These are phyloP conservation scores for Odontomachus brunneus DNA, from an alignment of 1,140 invertebrate genomes.

Conservation along the genomic window DNA sequence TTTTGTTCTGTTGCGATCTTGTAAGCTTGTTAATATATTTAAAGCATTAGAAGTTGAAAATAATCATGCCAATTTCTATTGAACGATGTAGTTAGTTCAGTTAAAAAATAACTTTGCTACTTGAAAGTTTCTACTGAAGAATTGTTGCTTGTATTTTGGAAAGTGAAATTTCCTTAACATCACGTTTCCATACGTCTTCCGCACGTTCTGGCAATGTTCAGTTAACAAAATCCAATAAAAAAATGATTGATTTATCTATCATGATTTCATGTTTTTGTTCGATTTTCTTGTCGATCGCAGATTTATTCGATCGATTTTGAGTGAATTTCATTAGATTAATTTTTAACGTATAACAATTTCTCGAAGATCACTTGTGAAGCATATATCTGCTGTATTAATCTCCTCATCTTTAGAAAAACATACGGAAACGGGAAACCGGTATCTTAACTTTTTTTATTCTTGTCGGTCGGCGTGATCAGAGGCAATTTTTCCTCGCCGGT, in stretches of 20 bases:
- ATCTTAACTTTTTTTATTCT: slow-evolving; percentile 32
- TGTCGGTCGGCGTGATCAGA: slow-evolving; percentile 52
- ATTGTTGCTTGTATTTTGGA: too few species aligned
- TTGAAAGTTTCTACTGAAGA: background rate
- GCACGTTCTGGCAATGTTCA: too few species aligned
- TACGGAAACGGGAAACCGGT: slow-evolving; percentile 18
- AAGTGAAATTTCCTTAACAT: too few species aligned
- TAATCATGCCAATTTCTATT: background rate
- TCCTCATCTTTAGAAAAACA: background rate
- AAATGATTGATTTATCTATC: too few species aligned
- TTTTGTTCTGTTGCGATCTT: background rate
- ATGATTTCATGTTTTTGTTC: background rate
- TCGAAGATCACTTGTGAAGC: background rate
- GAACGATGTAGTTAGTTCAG: background rate
- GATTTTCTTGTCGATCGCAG: background rate
- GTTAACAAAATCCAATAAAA: too few species aligned
- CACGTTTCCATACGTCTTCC: too few species aligned
- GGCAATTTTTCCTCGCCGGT: slow-evolving; percentile 62
- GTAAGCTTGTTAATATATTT: slow-evolving; percentile 19
- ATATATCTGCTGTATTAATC: too few species aligned
- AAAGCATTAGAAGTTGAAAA: background rate
- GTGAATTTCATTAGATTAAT: background rate
- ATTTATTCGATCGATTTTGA: background rate
- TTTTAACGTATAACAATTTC: background rate
- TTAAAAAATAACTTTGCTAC: slow-evolving; percentile 7